Evolutionary conservation across 2,888 invertebrate species (phyloP), one percentile per base, ranked within the genome.

Genomic region (Calliscelio sp.): DNA sequence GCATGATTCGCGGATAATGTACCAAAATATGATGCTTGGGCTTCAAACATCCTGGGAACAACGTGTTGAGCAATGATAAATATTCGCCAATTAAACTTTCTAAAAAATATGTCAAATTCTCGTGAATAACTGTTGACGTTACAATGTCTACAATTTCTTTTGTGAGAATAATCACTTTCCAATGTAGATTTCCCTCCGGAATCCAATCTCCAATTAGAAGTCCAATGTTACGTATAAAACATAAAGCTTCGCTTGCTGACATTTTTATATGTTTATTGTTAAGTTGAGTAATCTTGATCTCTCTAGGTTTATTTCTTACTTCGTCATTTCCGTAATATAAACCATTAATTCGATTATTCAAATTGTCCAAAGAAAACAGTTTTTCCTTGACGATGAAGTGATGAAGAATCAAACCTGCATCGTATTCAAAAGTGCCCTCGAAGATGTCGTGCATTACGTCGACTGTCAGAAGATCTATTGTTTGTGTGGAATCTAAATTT

Each of bases 141-240:
- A 70, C 16, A 32, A 70, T 70, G 16, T 70, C 70, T 16, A 70
- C 14, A 4, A 70, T 70, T 41, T 55, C 57, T 24, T 70, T 70
- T 16, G 57, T 25, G 10, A 70, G 25, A 55, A 70, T 41, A 4
- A 55, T 10, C 10, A 70, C 14, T 55, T 28, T 24, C 70, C 70
- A 70, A 25, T 41, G 32, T 22, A 8, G n/a, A 57, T 70, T 18
- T 10, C n/a, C 51, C 4, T 0, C 1, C 11, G 70, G 70, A 51
- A 55, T 70, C 11, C 20, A n/a, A 41, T 70, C 25, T 7, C 70
- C 70, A 16, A 70, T 55, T 22, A 70, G 18, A 22, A 70, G 6
- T 14, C 70, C 70, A n/a, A 70, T 38, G 14, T 70, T 53, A 16
- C 70, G 55, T 20, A 70, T 35, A 0, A 55, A 25, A 55, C 55